Base-by-base conservation (phyloP, 2,888 invertebrate genomes). In the Lomographa bimaculata region DNA sequence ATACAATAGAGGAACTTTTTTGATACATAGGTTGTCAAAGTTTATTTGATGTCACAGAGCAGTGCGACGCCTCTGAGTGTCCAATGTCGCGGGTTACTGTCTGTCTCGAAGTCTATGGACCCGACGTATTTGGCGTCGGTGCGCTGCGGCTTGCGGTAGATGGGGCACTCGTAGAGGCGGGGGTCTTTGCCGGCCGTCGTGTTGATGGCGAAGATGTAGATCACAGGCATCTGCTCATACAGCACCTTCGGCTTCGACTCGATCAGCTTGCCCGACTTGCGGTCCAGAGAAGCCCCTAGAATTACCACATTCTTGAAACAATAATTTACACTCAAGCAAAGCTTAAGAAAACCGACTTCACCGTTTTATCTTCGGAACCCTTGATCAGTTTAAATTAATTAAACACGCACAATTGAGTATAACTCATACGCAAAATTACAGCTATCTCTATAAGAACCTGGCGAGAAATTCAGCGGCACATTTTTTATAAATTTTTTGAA, bases 101-200 rank as follows among this genome's bases (percentile, higher is more conserved):
- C 97, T 0, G 94, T 97, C 87, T 97, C 97, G 67, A 98, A 96
- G 84, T 97, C 97, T 47, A 97, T 96, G 0, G 97, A 97, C 1
- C 97, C 97, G 29, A 98, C 97, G 83, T 98, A 98, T 72, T 98
- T 98, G 35, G 94, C 93, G 83, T 98, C 98, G 0, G 98, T 98
- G 52, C 98, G 91, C 65, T 96, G 95, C 0, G 98, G 98, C 71
- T 98, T 98, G 59, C 98, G 92, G 79, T 98, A 98, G 54, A 98
- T 98, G 0, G 98, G 98, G 68, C 98, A 98, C 74, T 98, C 98
- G 77, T 98, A 98, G 4, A 97, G 86, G 57, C 95, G 93, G 0
- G 96, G 95, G 80, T 97, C 96, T 78, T 97, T 97, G 6, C 97
- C 97, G 7, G 97, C 94, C 3, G 97, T 97, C 1, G 97, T 97